phyloP scores from a whole-genome alignment of 2,797 vertebrate genomes.

The Sebastes variabilis region DNA sequence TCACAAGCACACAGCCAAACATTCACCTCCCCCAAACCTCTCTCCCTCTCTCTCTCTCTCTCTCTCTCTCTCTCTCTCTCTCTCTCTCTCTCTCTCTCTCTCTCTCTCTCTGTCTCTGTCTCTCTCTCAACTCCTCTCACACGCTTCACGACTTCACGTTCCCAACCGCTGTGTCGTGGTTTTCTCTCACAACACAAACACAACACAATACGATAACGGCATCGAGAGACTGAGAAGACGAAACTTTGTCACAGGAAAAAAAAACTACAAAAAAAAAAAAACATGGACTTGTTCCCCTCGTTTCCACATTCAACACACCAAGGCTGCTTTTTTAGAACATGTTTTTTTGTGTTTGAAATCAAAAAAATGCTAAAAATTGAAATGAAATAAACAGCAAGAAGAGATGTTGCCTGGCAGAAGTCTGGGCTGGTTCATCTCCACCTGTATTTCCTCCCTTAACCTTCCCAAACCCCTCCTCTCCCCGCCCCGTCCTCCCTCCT shows the following conservation, averaged over 20 bases:
- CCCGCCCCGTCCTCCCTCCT: neutral
- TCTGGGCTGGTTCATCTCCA: conserved; percentile 56
- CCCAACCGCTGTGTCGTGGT: conserved; percentile 72
- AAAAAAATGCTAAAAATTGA: conserved; percentile 53
- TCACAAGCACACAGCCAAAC: conserved; percentile 92
- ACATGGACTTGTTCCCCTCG: conserved; percentile 51
- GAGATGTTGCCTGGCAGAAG: conserved; percentile 48
- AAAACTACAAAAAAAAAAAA: conserved; percentile 2
- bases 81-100: neutral
- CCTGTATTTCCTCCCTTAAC: conserved; percentile 44
- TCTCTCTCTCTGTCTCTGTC: neutral
- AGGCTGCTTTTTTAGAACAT: conserved; percentile 82
- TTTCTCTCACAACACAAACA: conserved; percentile 71
- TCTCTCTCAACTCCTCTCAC: conserved; percentile 1
- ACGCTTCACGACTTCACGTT: conserved; percentile 53
- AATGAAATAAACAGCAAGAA: conserved; percentile 59
- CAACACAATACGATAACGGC: conserved; percentile 49
- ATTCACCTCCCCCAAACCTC: conserved; percentile 46
- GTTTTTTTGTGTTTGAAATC: conserved; percentile 82
- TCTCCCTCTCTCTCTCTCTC: neutral
- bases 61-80: neutral
- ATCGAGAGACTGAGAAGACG: conserved; percentile 64
- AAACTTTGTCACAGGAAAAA: conserved; percentile 62
- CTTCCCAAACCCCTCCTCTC: neutral
- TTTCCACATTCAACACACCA: conserved; percentile 61